Base-by-base conservation (phyloP, 37 sponge, comb jelly and placozoan species). In the Cladorhizidae sp. region DNA sequence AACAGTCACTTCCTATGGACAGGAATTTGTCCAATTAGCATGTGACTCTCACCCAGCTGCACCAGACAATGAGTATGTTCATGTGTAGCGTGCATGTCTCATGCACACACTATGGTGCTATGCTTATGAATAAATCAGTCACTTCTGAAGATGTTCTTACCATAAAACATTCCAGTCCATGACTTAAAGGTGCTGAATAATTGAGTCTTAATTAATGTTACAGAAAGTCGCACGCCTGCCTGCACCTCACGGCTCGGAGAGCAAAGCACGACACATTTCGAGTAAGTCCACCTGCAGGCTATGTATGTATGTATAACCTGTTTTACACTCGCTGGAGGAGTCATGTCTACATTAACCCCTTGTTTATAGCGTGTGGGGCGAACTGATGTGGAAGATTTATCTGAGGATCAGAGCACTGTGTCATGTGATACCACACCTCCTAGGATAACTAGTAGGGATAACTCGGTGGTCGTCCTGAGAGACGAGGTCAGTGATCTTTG, bases 151-250 rank as follows among this genome's bases (percentile, higher is more conserved):
- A n/a, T n/a, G n/a, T n/a, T n/a, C n/a, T n/a, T n/a, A n/a, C n/a
- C n/a, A n/a, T n/a, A n/a, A n/a, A n/a, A n/a, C n/a, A n/a, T n/a
- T n/a, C n/a, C n/a, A n/a, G n/a, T 7, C 36, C 37, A 37, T 32
- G 59, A 9, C 1, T 32, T n/a, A 9, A 11, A 36, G 40, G 12
- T 36, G 40, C 50, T 72, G 50, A 23, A 23, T 42, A 41, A 5
- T 18, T 72, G 25, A 45, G 50, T 42, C 23, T 72, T 22, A 22
- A 42, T 72, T 42, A 23, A n/a, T n/a, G n/a, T n/a, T 64, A 21
- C 42, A 91, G 92, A 72, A 83, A 86, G 70, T 49, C 40, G 49
- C 87, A 91, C 39, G 87, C 87, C 31, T 91, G 92, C 43, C 69
- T 86, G 15, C 70, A 91, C 59, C 76, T 91, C 28, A 77, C 87